These are phyloP conservation scores for Gymnocheta viridis DNA, from an alignment of 2,888 invertebrate species.

Conservation along the genomic window DNA sequence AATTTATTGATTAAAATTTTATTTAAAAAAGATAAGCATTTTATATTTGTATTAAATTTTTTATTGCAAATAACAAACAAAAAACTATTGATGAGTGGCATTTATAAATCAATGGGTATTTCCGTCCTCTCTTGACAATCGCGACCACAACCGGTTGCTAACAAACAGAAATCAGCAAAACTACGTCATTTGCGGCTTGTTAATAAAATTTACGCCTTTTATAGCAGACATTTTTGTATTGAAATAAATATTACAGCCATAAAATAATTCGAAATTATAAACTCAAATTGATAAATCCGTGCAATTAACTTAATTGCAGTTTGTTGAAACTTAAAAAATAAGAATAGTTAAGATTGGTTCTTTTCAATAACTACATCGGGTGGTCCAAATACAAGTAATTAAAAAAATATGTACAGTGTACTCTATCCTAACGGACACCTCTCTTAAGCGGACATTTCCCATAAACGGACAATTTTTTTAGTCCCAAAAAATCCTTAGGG, in stretches of 20 bases:
- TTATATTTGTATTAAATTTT: not conserved
- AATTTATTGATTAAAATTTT: not conserved
- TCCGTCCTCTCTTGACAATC: not conserved
- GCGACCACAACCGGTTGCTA: not conserved
- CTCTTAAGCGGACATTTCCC: no score
- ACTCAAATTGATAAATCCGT: not conserved
- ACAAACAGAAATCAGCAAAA: not conserved
- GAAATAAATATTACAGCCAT: not conserved
- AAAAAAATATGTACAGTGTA: no score
- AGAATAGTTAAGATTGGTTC: not conserved
- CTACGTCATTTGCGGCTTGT: not conserved
- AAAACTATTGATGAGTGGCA: not conserved
- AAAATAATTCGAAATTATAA: not conserved
- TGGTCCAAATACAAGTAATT: no score
- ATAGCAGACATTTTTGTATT: not conserved
- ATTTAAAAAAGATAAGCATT: constrained; percentile 2
- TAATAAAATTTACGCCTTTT: not conserved
- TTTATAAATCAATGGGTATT: not conserved
- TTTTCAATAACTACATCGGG: not conserved
- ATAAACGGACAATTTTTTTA: no score
- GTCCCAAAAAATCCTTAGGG: no score
- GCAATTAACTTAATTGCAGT: not conserved
- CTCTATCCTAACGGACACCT: no score
- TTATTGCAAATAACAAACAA: not conserved
- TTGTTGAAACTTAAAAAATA: not conserved